phyloP scores from a whole-genome alignment of 2,113 vertebrate species.

The Zosterops hypoxanthus region DNA sequence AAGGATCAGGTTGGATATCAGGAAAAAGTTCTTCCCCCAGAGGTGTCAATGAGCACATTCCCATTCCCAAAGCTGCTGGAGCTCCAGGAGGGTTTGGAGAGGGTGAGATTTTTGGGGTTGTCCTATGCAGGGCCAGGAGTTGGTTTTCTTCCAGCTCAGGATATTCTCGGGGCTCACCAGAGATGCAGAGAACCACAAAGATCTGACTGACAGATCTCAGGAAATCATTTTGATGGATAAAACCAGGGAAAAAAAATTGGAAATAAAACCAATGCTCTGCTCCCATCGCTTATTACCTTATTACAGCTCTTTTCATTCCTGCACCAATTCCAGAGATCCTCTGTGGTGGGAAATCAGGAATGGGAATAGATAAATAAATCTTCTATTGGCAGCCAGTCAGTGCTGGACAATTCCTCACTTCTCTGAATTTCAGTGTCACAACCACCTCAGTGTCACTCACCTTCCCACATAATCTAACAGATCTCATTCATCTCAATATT shows the following conservation, averaged over 20 bases:
- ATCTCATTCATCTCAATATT: no score
- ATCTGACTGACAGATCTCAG: neutral
- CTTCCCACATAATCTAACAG: accelerated
- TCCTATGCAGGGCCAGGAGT: neutral
- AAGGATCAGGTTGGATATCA: neutral
- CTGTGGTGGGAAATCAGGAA: neutral
- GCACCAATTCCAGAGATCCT: neutral
- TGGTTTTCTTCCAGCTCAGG: neutral
- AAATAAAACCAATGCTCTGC: accelerated
- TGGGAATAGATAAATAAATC: neutral
- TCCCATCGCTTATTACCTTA: neutral
- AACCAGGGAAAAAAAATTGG: no score
- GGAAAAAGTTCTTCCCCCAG: neutral
- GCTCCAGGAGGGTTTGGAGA: accelerated
- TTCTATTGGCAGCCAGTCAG: neutral
- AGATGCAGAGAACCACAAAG: neutral
- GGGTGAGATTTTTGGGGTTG: neutral
- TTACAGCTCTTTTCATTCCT: neutral
- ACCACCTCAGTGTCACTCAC: neutral
- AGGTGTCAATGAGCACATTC: neutral
- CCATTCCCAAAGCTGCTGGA: neutral
- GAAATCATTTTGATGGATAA: neutral
- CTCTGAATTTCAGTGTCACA: neutral
- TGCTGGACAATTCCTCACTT: neutral
- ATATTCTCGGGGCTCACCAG: neutral